Evolutionary conservation across 2,888 invertebrate genomes (phyloP), one percentile per base, ranked within the genome.

Genomic region (Petrolisthes cinctipes): DNA sequence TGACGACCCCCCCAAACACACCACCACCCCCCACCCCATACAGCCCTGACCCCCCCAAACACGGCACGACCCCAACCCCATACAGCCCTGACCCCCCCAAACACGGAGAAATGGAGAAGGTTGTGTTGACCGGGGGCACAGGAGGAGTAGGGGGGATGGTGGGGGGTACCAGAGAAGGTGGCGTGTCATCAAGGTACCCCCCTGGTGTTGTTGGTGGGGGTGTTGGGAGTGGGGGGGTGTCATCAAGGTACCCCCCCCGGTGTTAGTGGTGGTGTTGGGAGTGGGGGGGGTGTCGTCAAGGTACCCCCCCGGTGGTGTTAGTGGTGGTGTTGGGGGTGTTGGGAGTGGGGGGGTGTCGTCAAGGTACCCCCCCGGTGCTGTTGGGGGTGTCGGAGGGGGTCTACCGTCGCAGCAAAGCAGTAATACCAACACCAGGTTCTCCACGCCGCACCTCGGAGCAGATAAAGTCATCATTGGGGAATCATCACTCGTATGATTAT

Each of bases 391-490:
- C 75, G 9, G n/a, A 54, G 53, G 78, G 51, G 14, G 14, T 79
- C 54, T 54, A 68, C 54, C 82, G 11, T 11, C 20, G 9, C 75
- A 23, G 51, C 66, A 37, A 20, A 54, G 61, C 66, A n/a, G 14
- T 56, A 6, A 51, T n/a, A n/a, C n/a, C 17, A n/a, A 54, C 17
- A 53, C 82, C 20, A 86, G 78, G 80, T 86, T 86, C 76, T 83
- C 86, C n/a, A 83, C 83, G 6, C 86, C 83, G 5, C 83, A 86
- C 61, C 14, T 86, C 17, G 79, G 79, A 20, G 80, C 53, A 7
- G 86, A 86, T 23, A 86, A 78, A 5, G 71, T 86, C 51, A 80
- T 86, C 51, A 86, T 86, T 51, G 86, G 86, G 51, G 86, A 86
- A n/a, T 86, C 86, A 11, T 86, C 86, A 11, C 86, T 86, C 37